Percentiles rank a stretch among this genome's conserved stretches.
phyloP scores from a whole-genome alignment of 2,797 vertebrate genomes.

The Ptychobarbus kaznakovi region DNA sequence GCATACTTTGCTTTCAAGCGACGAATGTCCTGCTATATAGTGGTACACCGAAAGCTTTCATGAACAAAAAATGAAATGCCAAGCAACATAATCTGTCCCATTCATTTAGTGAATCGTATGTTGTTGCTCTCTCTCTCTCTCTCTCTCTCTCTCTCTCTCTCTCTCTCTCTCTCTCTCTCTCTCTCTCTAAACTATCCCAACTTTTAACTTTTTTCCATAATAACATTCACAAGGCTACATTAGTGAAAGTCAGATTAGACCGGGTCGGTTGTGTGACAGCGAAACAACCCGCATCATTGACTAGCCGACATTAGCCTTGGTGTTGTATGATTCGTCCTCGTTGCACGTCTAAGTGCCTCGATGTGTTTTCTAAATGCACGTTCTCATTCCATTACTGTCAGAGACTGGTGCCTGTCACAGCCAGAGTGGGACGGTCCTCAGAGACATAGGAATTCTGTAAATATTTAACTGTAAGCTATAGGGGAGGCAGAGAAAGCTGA shows the following conservation, averaged over 20 bases:
- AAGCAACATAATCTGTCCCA: neutral
- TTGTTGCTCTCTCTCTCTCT: neutral
- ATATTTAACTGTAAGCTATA: conserved; percentile 70
- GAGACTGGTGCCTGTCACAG: conserved; percentile 56
- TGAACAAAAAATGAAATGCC: neutral
- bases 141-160: no score
- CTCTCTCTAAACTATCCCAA: neutral
- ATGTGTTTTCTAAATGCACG: conserved; percentile 72
- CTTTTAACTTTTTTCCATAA: neutral
- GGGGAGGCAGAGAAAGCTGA: neutral
- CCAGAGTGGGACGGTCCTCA: conserved; percentile 25
- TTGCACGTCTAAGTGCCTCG: conserved; percentile 70
- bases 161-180: neutral
- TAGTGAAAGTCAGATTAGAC: neutral
- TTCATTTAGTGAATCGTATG: neutral
- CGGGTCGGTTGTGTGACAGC: neutral
- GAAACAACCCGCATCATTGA: conserved; percentile 5
- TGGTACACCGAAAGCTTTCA: conserved; percentile 33
- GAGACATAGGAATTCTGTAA: conserved; percentile 65
- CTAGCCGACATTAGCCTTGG: conserved; percentile 50
- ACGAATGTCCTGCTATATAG: conserved; percentile 35
- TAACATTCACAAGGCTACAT: neutral
- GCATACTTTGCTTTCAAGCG: neutral
- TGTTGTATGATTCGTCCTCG: conserved; percentile 52
- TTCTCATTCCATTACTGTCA: conserved; percentile 72